Evolutionary conservation across 2,113 vertebrate genomes (phyloP).

Genomic region (Struthio camelus): DNA sequence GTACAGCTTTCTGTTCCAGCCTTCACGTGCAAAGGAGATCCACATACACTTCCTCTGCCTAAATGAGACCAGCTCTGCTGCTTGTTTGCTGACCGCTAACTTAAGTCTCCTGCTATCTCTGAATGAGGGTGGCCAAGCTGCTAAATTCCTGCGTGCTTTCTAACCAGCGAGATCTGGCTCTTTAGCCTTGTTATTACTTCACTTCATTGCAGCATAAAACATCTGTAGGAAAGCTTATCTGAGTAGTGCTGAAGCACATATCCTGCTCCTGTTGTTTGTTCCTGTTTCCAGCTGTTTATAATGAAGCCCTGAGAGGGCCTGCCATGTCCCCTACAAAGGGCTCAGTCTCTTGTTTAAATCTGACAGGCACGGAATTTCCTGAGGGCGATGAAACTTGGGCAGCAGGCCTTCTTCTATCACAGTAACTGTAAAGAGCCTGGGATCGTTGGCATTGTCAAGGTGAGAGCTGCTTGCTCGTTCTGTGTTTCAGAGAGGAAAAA

Average conservation of each 20-base stretch:
- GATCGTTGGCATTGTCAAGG: constrained; percentile 88
- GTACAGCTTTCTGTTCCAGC: background rate
- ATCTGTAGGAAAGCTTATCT: background rate
- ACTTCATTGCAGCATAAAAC: background rate
- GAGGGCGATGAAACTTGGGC: constrained; percentile 88
- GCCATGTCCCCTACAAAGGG: background rate
- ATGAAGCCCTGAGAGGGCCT: background rate
- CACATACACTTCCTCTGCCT: fast-evolving
- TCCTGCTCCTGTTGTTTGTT: background rate
- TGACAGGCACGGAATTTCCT: constrained; percentile 94
- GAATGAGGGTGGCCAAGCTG: background rate
- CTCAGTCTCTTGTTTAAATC: background rate
- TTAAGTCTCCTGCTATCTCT: background rate
- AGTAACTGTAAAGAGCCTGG: constrained; percentile 98
- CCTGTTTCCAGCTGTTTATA: background rate
- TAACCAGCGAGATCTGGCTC: background rate
- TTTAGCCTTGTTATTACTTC: background rate
- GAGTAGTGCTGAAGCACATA: background rate
- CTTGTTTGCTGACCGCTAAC: background rate
- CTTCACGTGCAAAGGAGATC: background rate
- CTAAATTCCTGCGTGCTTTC: background rate
- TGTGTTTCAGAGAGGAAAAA: background rate
- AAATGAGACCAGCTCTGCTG: background rate
- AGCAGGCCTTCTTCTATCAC: constrained; percentile 96
- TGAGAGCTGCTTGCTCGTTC: constrained; percentile 35